Conservation (phyloP, 2,888 invertebrate species). For the Netelia virgata region DNA sequence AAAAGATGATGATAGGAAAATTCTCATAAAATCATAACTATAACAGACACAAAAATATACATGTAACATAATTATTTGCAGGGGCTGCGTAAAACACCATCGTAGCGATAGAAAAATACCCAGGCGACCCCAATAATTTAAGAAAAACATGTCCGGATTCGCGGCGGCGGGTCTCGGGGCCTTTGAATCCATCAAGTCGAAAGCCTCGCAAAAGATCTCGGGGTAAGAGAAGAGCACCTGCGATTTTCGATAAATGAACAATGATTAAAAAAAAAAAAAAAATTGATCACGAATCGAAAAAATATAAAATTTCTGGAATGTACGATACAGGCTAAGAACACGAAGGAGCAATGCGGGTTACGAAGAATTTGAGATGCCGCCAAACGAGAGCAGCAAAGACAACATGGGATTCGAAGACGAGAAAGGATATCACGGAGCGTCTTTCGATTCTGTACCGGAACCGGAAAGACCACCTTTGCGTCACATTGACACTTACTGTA, state of each 20-base stretch:
- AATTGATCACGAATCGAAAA: constrained; percentile 3
- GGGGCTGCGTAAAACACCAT: constrained; percentile 82
- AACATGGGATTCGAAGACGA: constrained; percentile 84
- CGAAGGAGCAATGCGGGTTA: constrained; percentile 81
- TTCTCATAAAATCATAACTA: not conserved
- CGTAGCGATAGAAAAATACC: constrained; percentile 70
- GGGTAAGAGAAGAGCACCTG: constrained; percentile 76
- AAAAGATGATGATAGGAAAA: not conserved
- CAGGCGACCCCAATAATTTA: constrained; percentile 84
- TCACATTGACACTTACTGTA: constrained; percentile 94
- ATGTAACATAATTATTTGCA: constrained; percentile 59
- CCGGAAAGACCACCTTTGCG: constrained; percentile 94
- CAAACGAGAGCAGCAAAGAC: constrained; percentile 82
- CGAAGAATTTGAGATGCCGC: constrained; percentile 86
- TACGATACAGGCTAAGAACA: constrained; percentile 62
- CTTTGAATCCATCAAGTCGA: constrained; percentile 81
- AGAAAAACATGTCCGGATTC: constrained; percentile 84
- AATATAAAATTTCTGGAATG: not conserved
- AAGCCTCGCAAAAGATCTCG: constrained; percentile 81
- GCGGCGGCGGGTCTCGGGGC: constrained; percentile 83
- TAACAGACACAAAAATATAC: not conserved
- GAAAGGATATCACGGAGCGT: constrained; percentile 78
- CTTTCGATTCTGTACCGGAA: constrained; percentile 91
- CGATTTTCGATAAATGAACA: not conserved
- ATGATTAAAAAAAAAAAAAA: not conserved